Evolutionary conservation across 1,140 invertebrate genomes (phyloP), one percentile per base, ranked within the genome.

Genomic region (Palaemon carinicauda): DNA sequence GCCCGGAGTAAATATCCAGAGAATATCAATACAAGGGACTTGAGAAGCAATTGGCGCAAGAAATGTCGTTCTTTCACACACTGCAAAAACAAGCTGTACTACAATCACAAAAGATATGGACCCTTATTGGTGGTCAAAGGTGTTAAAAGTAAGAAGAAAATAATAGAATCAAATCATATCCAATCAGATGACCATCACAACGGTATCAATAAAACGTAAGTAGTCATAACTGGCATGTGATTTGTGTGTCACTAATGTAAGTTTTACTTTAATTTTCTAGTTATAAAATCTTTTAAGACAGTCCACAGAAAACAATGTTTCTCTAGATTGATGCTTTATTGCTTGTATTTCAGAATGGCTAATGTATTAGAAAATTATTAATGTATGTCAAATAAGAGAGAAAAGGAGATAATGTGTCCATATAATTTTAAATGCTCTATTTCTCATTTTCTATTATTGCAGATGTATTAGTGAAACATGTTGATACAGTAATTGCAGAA

Each of bases 171-270:
- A 21, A 50, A 65, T 31, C 87, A 88, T 24, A 27, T 80, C 15
- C 81, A 85, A n/a, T 21, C 52, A 24, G 82, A 85, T 75, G 87
- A 78, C 24, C 31, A 56, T 14, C 87, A 88, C 51, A 71, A 74
- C 75, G 87, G 87, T 7, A 88, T 88, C 12, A 88, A 88, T 69
- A 88, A 78, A 80, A 88, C 82, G 87, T 88, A 54, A 78, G 81
- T 80, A 27, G 17, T 75, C 33, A 10, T 7, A 31, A 1, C 50
- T 17, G 4, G 29, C 31, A 27, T 21, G 53, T n/a, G 0, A 1
- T 78, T 29, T 10, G n/a, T 79, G 1, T 24, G 14, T 24, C 7
- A 53, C 21, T 21, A 29, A 17, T 29, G 41, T 4, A 75, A 33
- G 24, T 29, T 74, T 9, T 29, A 12, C 10, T 33, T 5, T 74